These are phyloP conservation scores for Pseudochirops cupreus DNA, from an alignment of 2,797 vertebrate genomes.

Conservation along the genomic window DNA sequence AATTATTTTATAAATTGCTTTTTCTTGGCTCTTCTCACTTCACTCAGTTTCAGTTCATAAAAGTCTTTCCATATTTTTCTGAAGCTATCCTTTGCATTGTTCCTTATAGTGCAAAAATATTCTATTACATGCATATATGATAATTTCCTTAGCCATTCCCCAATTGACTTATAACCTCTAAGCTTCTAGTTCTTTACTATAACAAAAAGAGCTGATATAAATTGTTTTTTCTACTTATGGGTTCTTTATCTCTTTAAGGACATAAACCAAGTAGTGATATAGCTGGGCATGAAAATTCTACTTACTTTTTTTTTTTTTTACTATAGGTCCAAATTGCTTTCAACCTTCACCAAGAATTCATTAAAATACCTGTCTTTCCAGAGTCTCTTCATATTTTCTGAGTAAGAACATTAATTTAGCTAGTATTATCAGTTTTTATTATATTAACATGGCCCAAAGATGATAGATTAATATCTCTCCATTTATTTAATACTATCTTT, in stretches of 20 bases:
- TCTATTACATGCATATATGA: not conserved
- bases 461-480: not conserved
- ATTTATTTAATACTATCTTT: not conserved
- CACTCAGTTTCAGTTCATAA: not conserved
- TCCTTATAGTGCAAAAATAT: too few species aligned
- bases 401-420: not conserved
- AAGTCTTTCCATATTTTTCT: not conserved
- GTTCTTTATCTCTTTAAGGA: not conserved
- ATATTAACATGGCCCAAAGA: not conserved
- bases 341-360: not conserved
- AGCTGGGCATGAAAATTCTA: not conserved
- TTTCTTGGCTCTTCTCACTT: not conserved
- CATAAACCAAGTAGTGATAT: not conserved
- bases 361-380: not conserved
- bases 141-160: not conserved
- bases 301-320: too few species aligned
- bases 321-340: not conserved
- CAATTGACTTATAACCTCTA: not conserved
- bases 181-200: not conserved
- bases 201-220: too few species aligned
- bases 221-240: too few species aligned
- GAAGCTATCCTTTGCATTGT: not conserved
- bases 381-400: not conserved
- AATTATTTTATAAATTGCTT: not conserved
- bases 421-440: not conserved